Percentiles rank a stretch among this genome's conserved stretches.
Conservation (phyloP, 53 echinoderm and acorn worm species). For the Astropecten irregularis region DNA sequence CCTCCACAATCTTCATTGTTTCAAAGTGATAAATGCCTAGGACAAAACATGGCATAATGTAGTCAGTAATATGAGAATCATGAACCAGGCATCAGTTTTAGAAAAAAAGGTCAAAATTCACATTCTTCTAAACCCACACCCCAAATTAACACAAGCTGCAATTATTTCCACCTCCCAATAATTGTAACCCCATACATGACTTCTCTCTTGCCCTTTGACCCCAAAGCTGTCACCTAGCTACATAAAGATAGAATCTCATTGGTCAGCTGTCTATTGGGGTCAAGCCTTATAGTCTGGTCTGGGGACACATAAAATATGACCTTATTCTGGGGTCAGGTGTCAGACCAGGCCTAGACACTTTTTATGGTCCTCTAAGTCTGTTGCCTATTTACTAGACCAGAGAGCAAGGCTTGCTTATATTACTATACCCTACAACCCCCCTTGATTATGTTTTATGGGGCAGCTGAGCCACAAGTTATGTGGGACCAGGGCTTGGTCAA, state of each 20-base stretch:
- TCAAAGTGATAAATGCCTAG: too few species aligned
- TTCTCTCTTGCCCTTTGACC: too few species aligned
- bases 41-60: too few species aligned
- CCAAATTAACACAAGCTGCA: too few species aligned
- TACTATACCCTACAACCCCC: slow-evolving; percentile 5
- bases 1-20: too few species aligned
- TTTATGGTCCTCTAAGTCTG: slow-evolving; percentile 22
- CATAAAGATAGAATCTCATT: not conserved
- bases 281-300: not conserved
- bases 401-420: not conserved
- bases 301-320: slow-evolving; percentile 12
- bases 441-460: slow-evolving; percentile 18
- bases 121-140: too few species aligned
- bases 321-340: slow-evolving; percentile 42
- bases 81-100: too few species aligned
- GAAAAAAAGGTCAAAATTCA: too few species aligned
- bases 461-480: not conserved
- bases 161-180: too few species aligned
- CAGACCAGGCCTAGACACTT: slow-evolving; percentile 9
- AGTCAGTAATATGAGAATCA: too few species aligned
- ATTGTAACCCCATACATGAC: too few species aligned
- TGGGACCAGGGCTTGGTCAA: not conserved
- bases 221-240: not conserved
- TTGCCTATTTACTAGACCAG: too few species aligned
- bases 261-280: not conserved